Evolutionary conservation across 2,113 vertebrate species (phyloP), one percentile per base, ranked within the genome.

Genomic region (Strix aluco): DNA sequence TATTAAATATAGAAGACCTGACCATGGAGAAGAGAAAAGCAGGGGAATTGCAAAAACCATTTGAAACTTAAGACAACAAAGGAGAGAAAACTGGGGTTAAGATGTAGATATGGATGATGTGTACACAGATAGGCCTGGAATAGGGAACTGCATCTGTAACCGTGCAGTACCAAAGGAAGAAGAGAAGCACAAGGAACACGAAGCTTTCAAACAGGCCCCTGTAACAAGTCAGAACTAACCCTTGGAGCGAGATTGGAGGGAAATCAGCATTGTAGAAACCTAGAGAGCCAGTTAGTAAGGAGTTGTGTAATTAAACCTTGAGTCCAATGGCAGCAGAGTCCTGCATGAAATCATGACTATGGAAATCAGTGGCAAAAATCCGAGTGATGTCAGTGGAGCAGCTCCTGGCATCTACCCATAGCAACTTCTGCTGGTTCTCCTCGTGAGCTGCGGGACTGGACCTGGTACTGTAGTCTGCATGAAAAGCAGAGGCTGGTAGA

Each of bases 311-410:
- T 88, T 86, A 86, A 95, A 90, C 57, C 52, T 42, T 0, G 0
- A 81, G 72, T 93, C 67, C 75, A 72, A 84, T 69, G 79, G 75
- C 94, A 96, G 59, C 82, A 47, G 55, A 88, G 86, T 86, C 72
- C 90, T 71, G 34, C 30, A 22, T 92, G 77, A 92, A 97, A 49
- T 81, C 83, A 51, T 84, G 88, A 55, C 51, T 67, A 38, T 57
- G 86, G 95, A 91, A 90, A 78, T 93, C 88, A 32, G 77, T 84
- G 80, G 86, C 90, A 96, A 73, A 77, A 90, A 44, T 93, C 81
- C 62, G 62, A 57, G 73, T 81, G 89, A 63, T 87, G 84, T 94
- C 87, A 92, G 61, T 82, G 71, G 40, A 82, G 78, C 69, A 65
- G 74, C 54, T 93, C 40, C 62, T 65, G 88, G 58, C 54, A 18